Base-by-base conservation (phyloP, 2,888 invertebrate species). In the Glaucopsyche alexis region DNA sequence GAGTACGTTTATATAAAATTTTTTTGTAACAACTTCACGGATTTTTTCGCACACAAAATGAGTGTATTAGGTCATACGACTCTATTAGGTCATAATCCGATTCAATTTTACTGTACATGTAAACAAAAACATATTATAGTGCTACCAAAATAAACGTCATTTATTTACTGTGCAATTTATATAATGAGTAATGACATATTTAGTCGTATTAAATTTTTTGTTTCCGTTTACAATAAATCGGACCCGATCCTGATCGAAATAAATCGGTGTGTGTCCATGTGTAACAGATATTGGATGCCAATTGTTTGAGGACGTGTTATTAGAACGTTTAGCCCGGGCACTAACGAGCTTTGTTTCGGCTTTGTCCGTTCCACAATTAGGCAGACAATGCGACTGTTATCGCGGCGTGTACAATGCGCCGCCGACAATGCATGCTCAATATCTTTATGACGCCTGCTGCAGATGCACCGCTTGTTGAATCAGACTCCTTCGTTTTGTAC, bases 231-330 rank as follows among this genome's bases (percentile, higher is more conserved):
- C 3, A 29, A 29, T 29, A 29, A 29, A 29, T 29, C 29, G 29
- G 42, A n/a, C n/a, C n/a, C n/a, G n/a, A n/a, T n/a, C n/a, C n/a
- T n/a, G n/a, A n/a, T n/a, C n/a, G n/a, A n/a, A n/a, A n/a, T n/a
- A 29, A 29, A 29, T 29, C 29, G 29, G 42, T 7, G 6, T 83
- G 86, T 89, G 89, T 91, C 86, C 87, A 29, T 29, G 29, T 29
- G 29, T 29, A 29, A 29, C 29, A 29, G 85, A 85, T 86, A 82
- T 83, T 84, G 81, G 11, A 79, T 83, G 85, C 83, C 89, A 84
- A 91, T 92, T 90, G 91, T 90, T 85, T 84, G 87, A 88, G 86
- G 90, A 91, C 90, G 88, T 87, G 91, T 91, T 91, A 91, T 89
- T 89, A 89, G 84, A 83, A 83, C 89, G 87, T 92, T 93, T 91